Percentiles rank a stretch among this genome's conserved stretches.
phyloP scores from a whole-genome alignment of 2,113 vertebrate genomes.

The Tapirus terrestris region DNA sequence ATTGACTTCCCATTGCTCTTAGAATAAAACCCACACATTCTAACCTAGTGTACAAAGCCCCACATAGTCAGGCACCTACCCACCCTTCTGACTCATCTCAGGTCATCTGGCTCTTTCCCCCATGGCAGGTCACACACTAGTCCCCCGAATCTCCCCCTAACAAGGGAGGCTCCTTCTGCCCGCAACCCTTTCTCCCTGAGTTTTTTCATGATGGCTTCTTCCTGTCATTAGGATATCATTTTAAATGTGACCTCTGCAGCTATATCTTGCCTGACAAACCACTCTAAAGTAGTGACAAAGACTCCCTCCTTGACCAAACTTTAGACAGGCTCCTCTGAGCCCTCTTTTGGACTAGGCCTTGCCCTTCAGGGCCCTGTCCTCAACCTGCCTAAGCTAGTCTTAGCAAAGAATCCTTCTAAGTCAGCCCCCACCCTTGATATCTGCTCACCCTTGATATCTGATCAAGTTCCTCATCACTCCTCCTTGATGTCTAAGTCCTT shows the following conservation, averaged over 20 bases:
- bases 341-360: background rate
- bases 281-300: background rate
- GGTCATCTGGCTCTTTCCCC: background rate
- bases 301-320: background rate
- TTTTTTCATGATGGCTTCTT: background rate
- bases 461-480: background rate
- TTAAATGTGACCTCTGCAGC: background rate
- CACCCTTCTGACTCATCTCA: background rate
- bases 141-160: background rate
- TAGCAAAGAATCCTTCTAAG: background rate
- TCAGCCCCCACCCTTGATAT: background rate
- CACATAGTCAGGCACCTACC: too few species aligned
- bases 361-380: background rate
- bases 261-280: background rate
- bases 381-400: background rate
- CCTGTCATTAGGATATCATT: background rate
- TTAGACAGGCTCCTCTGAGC: background rate
- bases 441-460: background rate
- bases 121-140: fast-evolving
- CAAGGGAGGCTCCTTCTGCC: background rate
- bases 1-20: background rate
- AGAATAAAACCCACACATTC: background rate
- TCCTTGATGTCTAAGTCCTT: background rate
- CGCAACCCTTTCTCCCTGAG: background rate
- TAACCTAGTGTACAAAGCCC: background rate